A percentile compares a stretch with the other conserved stretches of the same genome.
Evolutionary conservation across 1,140 invertebrate species (phyloP).

Genomic region (Pissodes strobi): DNA sequence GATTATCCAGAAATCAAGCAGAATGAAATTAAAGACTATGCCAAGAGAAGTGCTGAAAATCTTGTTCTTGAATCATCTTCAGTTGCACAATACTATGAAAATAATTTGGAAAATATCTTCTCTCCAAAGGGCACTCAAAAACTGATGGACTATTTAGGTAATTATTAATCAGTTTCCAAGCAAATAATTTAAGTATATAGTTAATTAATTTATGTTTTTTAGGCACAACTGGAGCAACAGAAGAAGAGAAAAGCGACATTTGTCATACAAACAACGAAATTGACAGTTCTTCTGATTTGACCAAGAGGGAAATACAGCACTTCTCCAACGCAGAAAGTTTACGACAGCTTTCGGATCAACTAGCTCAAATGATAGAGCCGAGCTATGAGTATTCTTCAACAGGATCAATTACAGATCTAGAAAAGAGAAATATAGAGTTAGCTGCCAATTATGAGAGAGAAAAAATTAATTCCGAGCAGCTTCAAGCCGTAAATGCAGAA

Average conservation of each 20-base stretch:
- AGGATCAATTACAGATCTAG: slow-evolving; percentile 50
- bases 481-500: slow-evolving; percentile 58
- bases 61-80: not conserved
- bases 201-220: not conserved
- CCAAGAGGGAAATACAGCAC: slow-evolving; percentile 27
- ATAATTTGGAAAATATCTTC: slow-evolving; percentile 12
- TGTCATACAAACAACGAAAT: slow-evolving; percentile 25
- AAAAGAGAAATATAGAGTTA: slow-evolving; percentile 59
- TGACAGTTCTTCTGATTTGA: slow-evolving; percentile 16
- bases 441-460: slow-evolving; percentile 59
- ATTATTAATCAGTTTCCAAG: not conserved
- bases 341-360: slow-evolving; percentile 58
- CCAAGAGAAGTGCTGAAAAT: slow-evolving; percentile 9
- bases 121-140: slow-evolving; percentile 16
- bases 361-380: slow-evolving; percentile 57
- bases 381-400: slow-evolving; percentile 48
- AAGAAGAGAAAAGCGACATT: slow-evolving; percentile 22
- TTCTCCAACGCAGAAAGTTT: slow-evolving; percentile 56
- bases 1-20: slow-evolving; percentile 42
- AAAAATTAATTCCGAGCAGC: slow-evolving; percentile 56
- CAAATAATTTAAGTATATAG: not conserved
- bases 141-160: slow-evolving; percentile 20
- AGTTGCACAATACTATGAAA: not conserved
- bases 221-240: slow-evolving; percentile 4
- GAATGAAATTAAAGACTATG: slow-evolving; percentile 28